Base-by-base conservation (phyloP, 2,888 invertebrate genomes). In the Sphaeridia pumilis region DNA sequence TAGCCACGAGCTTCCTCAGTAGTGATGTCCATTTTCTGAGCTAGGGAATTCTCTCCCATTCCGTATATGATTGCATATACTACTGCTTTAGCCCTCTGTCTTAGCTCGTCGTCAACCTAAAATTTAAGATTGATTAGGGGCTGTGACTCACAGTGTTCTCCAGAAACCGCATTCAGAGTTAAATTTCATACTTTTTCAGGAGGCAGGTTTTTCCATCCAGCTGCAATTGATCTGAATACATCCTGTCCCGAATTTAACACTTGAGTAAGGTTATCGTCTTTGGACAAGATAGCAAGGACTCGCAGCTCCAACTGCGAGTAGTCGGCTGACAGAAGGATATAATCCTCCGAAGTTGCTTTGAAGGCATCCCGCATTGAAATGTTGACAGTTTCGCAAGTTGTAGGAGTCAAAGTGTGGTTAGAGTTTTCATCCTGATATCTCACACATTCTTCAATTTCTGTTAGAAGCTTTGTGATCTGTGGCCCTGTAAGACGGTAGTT, bases 31-130 rank as follows among this genome's bases (percentile, higher is more conserved):
- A 97, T 74, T 58, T 83, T 80, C 55, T 87, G 84, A 0, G 85
- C 80, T 27, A 98, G 73, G 0, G 86, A 78, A 66, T 79, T 84
- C 54, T 79, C 76, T 2, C 95, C 92, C 83, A 97, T 97, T 5
- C 97, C 98, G 70, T 98, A 98, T 53, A 98, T 83, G 67, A 98
- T 89, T 4, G 92, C 95, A 71, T 97, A 97, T 69, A 92, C 92
- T 27, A 95, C 78, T 72, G 90, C 82, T 71, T 94, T 93, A 3
- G 92, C 85, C 67, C 84, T 83, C 67, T 90, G 87, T 43, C 95
- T 76, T 64, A 87, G 75, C 53, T 78, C 77, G 51, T 82, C 80
- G 35, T 83, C 81, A 0, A 95, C 83, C 78, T 81, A 64, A 4
- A 24, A 21, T n/a, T n/a, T n/a, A n/a, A n/a, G n/a, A n/a, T n/a